Conservation (phyloP, 30 jellyfish, hydroid and myxozoan species). For the Aurelia coerulea region DNA sequence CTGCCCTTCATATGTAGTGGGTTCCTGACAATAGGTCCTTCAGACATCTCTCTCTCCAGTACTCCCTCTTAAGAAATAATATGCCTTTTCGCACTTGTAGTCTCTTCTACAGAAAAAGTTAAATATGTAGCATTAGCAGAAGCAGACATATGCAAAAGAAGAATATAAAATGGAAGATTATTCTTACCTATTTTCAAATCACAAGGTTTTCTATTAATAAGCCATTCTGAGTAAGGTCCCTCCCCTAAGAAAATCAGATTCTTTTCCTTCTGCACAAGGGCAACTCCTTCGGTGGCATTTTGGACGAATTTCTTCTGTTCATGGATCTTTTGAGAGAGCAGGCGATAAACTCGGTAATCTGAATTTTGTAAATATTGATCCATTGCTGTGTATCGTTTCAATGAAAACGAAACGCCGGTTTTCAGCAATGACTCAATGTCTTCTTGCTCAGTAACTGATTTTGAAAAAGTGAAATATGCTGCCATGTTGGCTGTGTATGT, state of each 20-base stretch:
- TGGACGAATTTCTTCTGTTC: slow-evolving; percentile 34
- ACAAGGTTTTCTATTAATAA: slow-evolving; percentile 26
- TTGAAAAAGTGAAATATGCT: slow-evolving; percentile 41
- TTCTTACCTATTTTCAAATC: slow-evolving; percentile 42
- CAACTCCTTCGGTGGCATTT: slow-evolving; percentile 24
- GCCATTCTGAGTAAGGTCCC: slow-evolving; percentile 58
- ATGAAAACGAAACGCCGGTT: slow-evolving; percentile 30
- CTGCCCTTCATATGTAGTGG: too few species aligned
- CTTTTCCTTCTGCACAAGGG: slow-evolving; percentile 5
- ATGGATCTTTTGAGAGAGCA: slow-evolving; percentile 9
- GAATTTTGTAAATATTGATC: slow-evolving; percentile 35
- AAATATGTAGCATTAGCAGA: too few species aligned
- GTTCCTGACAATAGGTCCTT: too few species aligned
- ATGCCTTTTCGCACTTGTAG: too few species aligned
- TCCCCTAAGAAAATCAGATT: slow-evolving; percentile 38
- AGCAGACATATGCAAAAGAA: too few species aligned
- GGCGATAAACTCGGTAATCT: slow-evolving; percentile 28
- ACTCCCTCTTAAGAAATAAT: too few species aligned
- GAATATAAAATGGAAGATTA: not conserved
- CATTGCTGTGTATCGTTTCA: slow-evolving; percentile 26
- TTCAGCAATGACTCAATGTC: slow-evolving; percentile 44
- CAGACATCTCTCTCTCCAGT: too few species aligned
- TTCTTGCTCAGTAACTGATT: slow-evolving; percentile 19
- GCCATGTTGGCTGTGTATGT: slow-evolving; percentile 64
- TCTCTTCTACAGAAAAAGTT: too few species aligned